These are phyloP conservation scores for Anomalospiza imberbis DNA, from an alignment of 2,797 vertebrate species.

Conservation along the genomic window DNA sequence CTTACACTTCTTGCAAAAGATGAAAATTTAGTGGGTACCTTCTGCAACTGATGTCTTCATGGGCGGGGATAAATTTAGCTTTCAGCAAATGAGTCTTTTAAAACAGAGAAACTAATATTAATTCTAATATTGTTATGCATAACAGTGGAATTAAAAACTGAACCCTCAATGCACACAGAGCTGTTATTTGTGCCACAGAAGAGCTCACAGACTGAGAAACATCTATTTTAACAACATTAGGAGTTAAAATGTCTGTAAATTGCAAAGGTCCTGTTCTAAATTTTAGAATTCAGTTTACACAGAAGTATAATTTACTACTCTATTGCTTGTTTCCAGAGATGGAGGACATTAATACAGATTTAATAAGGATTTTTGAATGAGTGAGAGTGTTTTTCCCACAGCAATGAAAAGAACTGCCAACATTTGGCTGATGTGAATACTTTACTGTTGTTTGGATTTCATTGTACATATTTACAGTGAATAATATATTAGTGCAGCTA, in stretches of 20 bases:
- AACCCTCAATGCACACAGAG: background rate
- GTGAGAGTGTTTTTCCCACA: background rate
- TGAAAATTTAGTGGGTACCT: background rate
- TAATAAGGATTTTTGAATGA: background rate
- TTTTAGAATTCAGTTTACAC: constrained; percentile 4
- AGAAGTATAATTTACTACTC: background rate
- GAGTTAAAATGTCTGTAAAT: background rate
- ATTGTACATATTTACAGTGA: background rate
- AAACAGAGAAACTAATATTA: background rate
- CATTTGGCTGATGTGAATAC: background rate
- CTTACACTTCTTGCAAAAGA: background rate
- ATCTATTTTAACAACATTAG: background rate
- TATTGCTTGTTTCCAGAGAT: background rate
- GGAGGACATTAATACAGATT: background rate
- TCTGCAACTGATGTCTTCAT: background rate
- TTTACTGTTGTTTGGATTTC: background rate
- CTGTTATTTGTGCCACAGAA: background rate
- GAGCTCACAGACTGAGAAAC: background rate
- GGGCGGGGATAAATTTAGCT: background rate
- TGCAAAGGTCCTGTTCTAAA: background rate
- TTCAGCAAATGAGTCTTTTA: background rate
- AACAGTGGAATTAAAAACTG: background rate
- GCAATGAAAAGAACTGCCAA: background rate
- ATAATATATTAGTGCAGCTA: background rate
- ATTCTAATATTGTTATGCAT: background rate